Conservation (phyloP, 2,888 invertebrate species). For the Elmis aenea region DNA sequence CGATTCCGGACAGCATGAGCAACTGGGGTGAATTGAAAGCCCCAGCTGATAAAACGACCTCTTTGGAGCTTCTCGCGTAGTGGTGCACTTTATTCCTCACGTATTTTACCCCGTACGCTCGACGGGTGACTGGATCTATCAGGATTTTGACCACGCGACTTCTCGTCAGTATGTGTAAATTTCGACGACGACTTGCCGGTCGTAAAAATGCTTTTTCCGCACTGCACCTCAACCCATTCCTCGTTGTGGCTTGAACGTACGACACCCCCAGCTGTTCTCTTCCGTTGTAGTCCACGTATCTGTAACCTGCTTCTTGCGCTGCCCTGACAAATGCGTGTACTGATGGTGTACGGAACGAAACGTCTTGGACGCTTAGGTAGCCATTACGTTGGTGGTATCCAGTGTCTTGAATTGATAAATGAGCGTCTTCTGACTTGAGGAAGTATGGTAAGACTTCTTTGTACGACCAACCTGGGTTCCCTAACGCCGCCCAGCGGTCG, state of each 20-base stretch:
- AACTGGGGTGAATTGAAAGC: conserved; percentile 86
- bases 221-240: conserved; percentile 59
- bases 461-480: conserved; percentile 51
- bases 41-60: conserved; percentile 82
- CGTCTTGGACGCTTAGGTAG: conserved; percentile 45
- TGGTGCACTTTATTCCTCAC: conserved; percentile 47
- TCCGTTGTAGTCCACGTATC: conserved; percentile 65
- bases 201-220: conserved; percentile 62
- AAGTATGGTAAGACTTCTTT: conserved; percentile 47
- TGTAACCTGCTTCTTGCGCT: conserved; percentile 61
- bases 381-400: conserved; percentile 43
- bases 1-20: conserved; percentile 80
- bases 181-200: conserved; percentile 55
- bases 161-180: conserved; percentile 61
- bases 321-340: conserved; percentile 56
- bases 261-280: conserved; percentile 57
- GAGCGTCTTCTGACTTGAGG: conserved; percentile 41
- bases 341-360: conserved; percentile 45
- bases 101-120: conserved; percentile 65
- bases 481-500: conserved; percentile 51
- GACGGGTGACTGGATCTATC: conserved; percentile 57
- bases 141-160: conserved; percentile 62
- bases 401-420: conserved; percentile 36
- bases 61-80: conserved; percentile 60
- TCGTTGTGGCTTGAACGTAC: conserved; percentile 58